Conservation (phyloP, 2,113 vertebrate genomes). For the Aix galericulata region DNA sequence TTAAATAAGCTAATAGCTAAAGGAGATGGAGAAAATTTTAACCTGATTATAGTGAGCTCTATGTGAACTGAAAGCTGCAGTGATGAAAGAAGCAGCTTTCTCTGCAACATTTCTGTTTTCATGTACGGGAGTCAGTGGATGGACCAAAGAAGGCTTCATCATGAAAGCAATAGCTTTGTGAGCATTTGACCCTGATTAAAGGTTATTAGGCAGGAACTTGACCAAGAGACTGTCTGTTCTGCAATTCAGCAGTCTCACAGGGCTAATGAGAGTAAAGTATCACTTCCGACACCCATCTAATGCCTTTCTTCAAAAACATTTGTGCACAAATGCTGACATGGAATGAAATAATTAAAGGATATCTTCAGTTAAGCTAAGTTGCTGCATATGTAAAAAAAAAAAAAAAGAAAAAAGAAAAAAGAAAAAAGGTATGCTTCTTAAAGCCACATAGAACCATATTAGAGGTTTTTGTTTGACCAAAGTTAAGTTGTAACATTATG, state of each 20-base stretch:
- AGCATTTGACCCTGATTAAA: background rate
- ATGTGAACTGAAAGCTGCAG: background rate
- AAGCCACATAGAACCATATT: background rate
- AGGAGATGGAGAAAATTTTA: background rate
- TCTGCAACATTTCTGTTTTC: background rate
- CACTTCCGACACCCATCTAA: background rate
- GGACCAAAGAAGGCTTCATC: background rate
- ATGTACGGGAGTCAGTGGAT: background rate
- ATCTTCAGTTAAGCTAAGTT: background rate
- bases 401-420: background rate
- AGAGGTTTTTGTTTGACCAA: background rate
- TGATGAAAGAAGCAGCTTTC: background rate
- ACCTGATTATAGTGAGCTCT: background rate
- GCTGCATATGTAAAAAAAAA: background rate
- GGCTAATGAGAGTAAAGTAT: slow-evolving; percentile 3
- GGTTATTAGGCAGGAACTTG: background rate
- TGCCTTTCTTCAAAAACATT: background rate
- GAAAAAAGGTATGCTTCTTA: background rate
- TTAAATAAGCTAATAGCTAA: background rate
- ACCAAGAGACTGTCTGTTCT: background rate
- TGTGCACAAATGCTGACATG: background rate
- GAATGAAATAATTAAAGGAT: background rate
- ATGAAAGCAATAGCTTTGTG: background rate
- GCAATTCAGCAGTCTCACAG: background rate
- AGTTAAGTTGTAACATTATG: background rate